Conservation (phyloP, 2,113 vertebrate species). For the Sciurus niger region DNA sequence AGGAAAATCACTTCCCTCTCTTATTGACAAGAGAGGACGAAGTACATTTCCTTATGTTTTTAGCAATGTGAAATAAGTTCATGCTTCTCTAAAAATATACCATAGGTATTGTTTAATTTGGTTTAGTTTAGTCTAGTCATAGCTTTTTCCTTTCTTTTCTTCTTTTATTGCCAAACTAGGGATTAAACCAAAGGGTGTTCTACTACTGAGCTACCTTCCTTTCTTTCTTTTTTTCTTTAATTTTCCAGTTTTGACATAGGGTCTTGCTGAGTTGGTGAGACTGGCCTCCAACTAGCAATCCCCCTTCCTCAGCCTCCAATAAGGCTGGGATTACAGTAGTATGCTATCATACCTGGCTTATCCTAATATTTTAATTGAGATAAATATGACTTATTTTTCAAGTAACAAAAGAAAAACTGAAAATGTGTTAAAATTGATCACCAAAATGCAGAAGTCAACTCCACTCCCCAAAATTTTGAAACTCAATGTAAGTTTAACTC, state of each 20-base stretch:
- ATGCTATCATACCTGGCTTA: not conserved
- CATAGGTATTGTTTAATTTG: not conserved
- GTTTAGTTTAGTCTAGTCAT: not conserved
- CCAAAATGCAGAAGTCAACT: not conserved
- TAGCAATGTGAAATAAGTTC: not conserved
- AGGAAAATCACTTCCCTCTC: not conserved
- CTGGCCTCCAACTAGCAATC: not conserved
- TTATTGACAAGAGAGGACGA: not conserved
- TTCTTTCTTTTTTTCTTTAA: not conserved
- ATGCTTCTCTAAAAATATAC: not conserved
- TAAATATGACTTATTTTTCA: slow-evolving; percentile 30
- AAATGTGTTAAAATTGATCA: not conserved
- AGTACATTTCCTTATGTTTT: not conserved
- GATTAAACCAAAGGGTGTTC: not conserved
- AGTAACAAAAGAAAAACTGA: slow-evolving; percentile 1
- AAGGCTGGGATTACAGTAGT: not conserved
- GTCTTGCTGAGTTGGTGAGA: not conserved
- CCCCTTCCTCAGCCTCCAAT: not conserved
- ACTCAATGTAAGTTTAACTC: not conserved
- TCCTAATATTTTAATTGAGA: slow-evolving; percentile 1
- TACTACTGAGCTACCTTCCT: not conserved
- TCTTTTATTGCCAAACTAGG: not conserved
- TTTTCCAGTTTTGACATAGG: not conserved
- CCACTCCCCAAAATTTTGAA: not conserved
- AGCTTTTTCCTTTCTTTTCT: no score